These are phyloP conservation scores for Catocala fraxini DNA, from an alignment of 2,888 invertebrate genomes.

Conservation along the genomic window DNA sequence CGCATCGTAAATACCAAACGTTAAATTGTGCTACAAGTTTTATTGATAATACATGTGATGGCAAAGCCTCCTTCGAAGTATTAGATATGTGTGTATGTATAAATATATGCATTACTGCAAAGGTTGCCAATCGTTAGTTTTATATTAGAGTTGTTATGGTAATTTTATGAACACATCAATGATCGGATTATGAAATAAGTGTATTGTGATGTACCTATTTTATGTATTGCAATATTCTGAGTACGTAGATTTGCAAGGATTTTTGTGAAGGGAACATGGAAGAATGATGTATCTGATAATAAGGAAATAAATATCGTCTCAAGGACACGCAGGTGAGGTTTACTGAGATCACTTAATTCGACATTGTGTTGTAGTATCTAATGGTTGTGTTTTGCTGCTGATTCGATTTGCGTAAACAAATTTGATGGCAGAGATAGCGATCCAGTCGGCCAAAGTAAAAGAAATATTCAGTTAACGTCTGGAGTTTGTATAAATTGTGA, in stretches of 20 bases:
- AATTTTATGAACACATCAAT: slow-evolving; percentile 22
- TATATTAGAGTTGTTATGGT: slow-evolving; percentile 24
- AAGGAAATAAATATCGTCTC: slow-evolving; percentile 21
- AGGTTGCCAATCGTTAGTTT: slow-evolving; percentile 20
- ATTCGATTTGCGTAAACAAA: slow-evolving; percentile 40
- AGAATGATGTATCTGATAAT: slow-evolving; percentile 4
- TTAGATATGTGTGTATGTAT: slow-evolving; percentile 29
- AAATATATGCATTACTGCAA: slow-evolving; percentile 21
- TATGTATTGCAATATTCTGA: too few relatives aligned
- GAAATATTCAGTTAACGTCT: slow-evolving; percentile 54
- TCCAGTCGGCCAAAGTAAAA: slow-evolving; percentile 64
- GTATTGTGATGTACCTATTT: too few relatives aligned
- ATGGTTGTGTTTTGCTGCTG: slow-evolving; percentile 30
- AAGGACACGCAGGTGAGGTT: slow-evolving; percentile 16
- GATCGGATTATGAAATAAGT: background rate
- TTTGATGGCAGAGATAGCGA: slow-evolving; percentile 54
- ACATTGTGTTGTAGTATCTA: slow-evolving; percentile 1
- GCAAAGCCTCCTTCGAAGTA: slow-evolving; percentile 15
- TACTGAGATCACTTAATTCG: slow-evolving; percentile 22
- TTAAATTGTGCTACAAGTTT: slow-evolving; percentile 36
- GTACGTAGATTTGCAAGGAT: slow-evolving; percentile 9
- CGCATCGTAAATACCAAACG: slow-evolving; percentile 54
- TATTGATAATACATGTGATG: slow-evolving; percentile 26
- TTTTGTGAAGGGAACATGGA: slow-evolving; percentile 18
- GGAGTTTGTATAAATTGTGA: slow-evolving; percentile 58